phyloP scores from a whole-genome alignment of 2,797 vertebrate genomes.

The Anisognathus igniventris region DNA sequence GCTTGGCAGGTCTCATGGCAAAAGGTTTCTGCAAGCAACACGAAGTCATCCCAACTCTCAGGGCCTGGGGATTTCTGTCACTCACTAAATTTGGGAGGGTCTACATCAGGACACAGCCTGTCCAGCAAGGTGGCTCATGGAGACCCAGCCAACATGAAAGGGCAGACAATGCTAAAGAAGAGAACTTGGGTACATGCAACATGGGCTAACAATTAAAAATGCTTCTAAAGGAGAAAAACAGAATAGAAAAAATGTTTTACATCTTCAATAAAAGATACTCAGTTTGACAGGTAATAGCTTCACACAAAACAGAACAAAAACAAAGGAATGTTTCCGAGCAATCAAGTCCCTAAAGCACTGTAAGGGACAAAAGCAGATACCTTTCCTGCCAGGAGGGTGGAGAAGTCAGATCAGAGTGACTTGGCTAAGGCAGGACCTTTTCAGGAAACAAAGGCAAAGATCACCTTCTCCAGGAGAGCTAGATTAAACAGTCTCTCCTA shows the following conservation, averaged over 20 bases:
- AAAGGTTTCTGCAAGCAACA: background rate
- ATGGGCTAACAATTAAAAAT: background rate
- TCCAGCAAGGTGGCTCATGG: background rate
- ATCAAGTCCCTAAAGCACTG: background rate
- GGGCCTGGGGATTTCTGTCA: background rate
- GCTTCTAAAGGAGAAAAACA: background rate
- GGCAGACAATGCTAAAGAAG: background rate
- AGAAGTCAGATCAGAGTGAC: background rate
- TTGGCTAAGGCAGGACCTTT: background rate
- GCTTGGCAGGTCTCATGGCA: background rate
- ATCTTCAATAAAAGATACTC: background rate
- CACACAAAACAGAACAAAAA: background rate
- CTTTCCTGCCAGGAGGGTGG: background rate
- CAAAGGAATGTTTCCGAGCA: background rate
- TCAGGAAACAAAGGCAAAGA: background rate
- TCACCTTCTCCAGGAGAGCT: background rate
- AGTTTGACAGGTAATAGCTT: background rate
- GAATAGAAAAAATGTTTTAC: background rate
- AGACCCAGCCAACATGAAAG: background rate
- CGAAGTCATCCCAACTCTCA: background rate
- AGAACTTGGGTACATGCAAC: background rate
- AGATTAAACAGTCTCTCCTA: background rate
- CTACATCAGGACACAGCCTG: background rate
- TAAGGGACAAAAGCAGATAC: background rate
- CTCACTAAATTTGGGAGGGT: background rate